A percentile compares a stretch with the other conserved stretches of the same genome.
These are phyloP conservation scores for Dipodomys stephensi DNA, from an alignment of 2,113 vertebrate species.

Conservation along the genomic window DNA sequence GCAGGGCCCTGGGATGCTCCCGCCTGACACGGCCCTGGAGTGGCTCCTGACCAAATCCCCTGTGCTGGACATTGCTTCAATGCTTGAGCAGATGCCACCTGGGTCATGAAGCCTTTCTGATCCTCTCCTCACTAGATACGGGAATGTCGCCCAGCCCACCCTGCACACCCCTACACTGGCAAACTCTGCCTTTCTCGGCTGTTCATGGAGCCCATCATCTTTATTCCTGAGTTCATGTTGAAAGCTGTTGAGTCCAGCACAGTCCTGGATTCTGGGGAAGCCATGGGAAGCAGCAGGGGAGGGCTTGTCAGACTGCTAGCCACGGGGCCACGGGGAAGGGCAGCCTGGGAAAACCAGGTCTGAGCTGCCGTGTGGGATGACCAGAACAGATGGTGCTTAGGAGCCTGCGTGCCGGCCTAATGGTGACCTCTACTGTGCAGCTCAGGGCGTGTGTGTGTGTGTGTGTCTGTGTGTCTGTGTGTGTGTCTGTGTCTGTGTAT, in stretches of 20 bases:
- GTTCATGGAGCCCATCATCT: accelerated
- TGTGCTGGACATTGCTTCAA: background rate
- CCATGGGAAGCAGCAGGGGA: background rate
- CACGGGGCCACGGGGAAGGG: background rate
- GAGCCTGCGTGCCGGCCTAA: too few relatives aligned
- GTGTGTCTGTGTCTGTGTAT: too few relatives aligned
- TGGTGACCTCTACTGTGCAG: too few relatives aligned
- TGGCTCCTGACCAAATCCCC: accelerated
- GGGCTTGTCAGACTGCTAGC: too few relatives aligned
- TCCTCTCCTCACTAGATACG: accelerated
- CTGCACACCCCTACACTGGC: accelerated
- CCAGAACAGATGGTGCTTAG: accelerated
- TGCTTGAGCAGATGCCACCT: background rate
- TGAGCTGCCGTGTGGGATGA: accelerated
- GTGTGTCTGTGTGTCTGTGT: too few relatives aligned
- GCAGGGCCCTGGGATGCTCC: background rate
- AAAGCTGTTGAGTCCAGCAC: background rate
- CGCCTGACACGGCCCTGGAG: too few relatives aligned
- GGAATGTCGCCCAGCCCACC: accelerated
- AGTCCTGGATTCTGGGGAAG: background rate
- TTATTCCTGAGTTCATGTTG: background rate
- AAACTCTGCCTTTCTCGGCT: accelerated
- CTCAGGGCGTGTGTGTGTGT: too few relatives aligned
- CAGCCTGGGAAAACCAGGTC: accelerated
- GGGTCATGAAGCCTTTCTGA: background rate